Conservation (phyloP, 2,797 vertebrate species). For the Antennarius maculatus region DNA sequence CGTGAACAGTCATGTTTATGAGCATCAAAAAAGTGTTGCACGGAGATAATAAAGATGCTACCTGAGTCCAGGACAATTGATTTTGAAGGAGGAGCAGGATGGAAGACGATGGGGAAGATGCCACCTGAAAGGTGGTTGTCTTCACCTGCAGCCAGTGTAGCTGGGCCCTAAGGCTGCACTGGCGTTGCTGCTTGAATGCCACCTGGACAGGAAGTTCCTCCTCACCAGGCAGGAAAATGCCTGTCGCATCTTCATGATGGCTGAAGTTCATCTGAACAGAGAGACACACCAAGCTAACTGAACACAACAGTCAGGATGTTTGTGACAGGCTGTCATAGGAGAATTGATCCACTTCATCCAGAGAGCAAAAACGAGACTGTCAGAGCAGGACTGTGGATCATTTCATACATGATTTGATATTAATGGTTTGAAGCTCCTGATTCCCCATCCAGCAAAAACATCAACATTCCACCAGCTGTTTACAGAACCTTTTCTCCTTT, state of each 20-base stretch:
- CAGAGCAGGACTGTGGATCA: not conserved
- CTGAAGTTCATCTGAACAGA: slow-evolving; percentile 87
- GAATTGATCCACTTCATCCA: slow-evolving; percentile 94
- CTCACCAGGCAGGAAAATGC: slow-evolving; percentile 85
- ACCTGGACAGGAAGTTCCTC: slow-evolving; percentile 91
- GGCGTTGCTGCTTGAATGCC: slow-evolving; percentile 94
- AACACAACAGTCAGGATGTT: not conserved
- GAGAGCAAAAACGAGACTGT: not conserved
- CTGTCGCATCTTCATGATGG: slow-evolving; percentile 90
- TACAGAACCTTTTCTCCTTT: too few relatives aligned
- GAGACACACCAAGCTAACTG: slow-evolving; percentile 7
- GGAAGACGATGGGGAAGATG: slow-evolving; percentile 94
- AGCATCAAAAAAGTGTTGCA: not conserved
- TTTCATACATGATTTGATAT: too few relatives aligned
- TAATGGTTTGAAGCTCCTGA: too few relatives aligned
- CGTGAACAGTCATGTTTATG: too few relatives aligned
- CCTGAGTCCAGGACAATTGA: slow-evolving; percentile 95
- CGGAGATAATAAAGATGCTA: slow-evolving; percentile 48
- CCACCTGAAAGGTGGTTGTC: slow-evolving; percentile 91
- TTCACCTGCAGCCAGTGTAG: slow-evolving; percentile 96
- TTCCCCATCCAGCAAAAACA: too few relatives aligned
- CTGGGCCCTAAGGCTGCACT: slow-evolving; percentile 92
- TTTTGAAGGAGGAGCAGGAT: slow-evolving; percentile 95
- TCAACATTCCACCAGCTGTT: too few relatives aligned
- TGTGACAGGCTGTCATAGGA: slow-evolving; percentile 84